Evolutionary conservation across 2,113 vertebrate species (phyloP).

Genomic region (Rhadina sibilatrix): DNA sequence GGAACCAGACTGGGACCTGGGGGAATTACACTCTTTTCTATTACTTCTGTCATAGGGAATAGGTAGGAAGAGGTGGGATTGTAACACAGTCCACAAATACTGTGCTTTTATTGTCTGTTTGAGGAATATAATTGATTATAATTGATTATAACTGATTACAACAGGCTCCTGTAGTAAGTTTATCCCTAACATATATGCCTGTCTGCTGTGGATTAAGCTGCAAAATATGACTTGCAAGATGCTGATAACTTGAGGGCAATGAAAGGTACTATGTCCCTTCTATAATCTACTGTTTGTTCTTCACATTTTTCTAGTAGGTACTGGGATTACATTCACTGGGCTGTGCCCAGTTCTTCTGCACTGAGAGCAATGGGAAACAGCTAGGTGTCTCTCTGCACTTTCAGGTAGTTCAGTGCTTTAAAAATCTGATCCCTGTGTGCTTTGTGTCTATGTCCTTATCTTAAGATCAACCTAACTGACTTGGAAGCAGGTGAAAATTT

Average conservation of each 20-base stretch:
- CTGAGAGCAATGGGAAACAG: slow-evolving; percentile 34
- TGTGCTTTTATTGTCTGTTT: neutral
- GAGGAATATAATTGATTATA: neutral
- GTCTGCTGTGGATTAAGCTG: neutral
- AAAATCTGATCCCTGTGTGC: slow-evolving; percentile 20
- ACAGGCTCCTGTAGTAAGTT: neutral
- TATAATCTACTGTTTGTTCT: neutral
- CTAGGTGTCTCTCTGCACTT: slow-evolving; percentile 61
- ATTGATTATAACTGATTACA: neutral
- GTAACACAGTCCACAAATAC: neutral
- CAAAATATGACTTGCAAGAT: neutral
- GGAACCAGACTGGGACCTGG: neutral
- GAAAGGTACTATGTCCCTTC: neutral
- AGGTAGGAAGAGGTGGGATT: neutral
- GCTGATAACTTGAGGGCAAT: neutral
- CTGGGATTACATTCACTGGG: neutral
- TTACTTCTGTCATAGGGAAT: neutral
- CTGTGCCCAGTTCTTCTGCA: neutral
- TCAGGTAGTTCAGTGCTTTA: slow-evolving; percentile 31
- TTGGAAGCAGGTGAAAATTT: neutral
- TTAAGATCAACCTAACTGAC: neutral
- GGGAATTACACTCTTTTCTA: neutral
- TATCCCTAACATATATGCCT: fast-evolving
- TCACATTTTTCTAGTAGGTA: neutral
- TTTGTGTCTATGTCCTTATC: neutral